phyloP scores from a whole-genome alignment of 2,113 vertebrate species.

The Antechinus flavipes region DNA sequence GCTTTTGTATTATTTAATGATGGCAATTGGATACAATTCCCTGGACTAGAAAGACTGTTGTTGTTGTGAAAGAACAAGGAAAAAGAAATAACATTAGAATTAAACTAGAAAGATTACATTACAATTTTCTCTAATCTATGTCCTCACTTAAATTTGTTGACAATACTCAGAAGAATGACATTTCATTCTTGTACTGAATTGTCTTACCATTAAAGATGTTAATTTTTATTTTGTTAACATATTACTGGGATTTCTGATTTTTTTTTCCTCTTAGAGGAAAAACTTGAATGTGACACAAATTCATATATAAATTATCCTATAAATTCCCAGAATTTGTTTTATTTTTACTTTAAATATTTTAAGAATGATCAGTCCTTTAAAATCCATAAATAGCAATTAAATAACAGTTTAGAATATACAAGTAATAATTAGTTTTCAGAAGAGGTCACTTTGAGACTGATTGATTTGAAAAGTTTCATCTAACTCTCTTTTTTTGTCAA shows the following conservation, averaged over 20 bases:
- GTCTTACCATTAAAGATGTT: neutral
- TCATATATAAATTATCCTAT: neutral
- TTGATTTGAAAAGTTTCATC: neutral
- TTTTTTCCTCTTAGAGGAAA: neutral
- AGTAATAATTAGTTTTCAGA: neutral
- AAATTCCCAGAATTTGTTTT: neutral
- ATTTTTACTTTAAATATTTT: neutral
- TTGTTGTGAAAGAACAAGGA: neutral
- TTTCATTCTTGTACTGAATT: neutral
- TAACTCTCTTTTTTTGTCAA: neutral
- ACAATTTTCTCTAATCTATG: neutral
- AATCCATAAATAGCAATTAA: neutral
- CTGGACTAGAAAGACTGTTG: neutral
- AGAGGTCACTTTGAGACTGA: neutral
- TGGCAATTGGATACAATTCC: neutral
- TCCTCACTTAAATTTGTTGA: neutral
- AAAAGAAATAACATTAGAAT: neutral
- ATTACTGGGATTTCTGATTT: neutral
- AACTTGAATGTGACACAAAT: neutral
- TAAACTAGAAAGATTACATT: neutral
- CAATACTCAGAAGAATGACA: neutral
- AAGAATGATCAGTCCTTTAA: neutral
- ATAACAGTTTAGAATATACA: neutral
- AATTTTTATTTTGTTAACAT: neutral
- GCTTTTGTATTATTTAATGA: neutral